These are phyloP conservation scores for Naja naja DNA, from an alignment of 2,113 vertebrate species.

Conservation along the genomic window DNA sequence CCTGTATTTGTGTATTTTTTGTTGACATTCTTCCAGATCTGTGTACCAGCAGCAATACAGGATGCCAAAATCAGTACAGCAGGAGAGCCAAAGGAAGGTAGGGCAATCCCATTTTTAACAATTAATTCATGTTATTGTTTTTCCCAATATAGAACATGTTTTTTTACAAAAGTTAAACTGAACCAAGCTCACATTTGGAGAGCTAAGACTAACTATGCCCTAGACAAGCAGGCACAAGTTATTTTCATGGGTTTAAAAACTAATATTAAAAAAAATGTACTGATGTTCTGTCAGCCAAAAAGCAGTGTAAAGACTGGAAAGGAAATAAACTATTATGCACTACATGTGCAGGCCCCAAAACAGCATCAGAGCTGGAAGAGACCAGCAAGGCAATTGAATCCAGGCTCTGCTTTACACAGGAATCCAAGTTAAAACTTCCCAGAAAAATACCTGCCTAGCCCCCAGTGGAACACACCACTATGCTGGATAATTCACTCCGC, in stretches of 20 bases:
- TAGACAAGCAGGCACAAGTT: background rate
- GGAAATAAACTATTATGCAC: background rate
- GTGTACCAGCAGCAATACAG: background rate
- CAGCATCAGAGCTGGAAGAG: background rate
- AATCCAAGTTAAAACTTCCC: background rate
- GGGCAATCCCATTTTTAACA: background rate
- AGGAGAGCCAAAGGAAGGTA: background rate
- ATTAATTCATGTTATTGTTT: background rate
- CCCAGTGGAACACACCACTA: background rate
- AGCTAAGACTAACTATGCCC: background rate
- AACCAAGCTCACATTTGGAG: background rate
- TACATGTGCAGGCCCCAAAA: background rate
- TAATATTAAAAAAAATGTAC: background rate
- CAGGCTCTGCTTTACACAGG: background rate
- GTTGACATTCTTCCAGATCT: background rate
- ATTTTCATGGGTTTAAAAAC: background rate
- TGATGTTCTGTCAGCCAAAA: background rate
- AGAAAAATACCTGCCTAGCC: background rate
- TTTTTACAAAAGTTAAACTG: background rate
- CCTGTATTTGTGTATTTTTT: background rate
- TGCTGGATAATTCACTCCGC: background rate
- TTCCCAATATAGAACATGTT: background rate
- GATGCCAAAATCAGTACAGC: background rate
- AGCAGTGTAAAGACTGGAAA: background rate
- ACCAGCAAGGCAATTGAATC: background rate